Evolutionary conservation across 2,888 invertebrate species (phyloP).

Genomic region (Coleophora deauratella): DNA sequence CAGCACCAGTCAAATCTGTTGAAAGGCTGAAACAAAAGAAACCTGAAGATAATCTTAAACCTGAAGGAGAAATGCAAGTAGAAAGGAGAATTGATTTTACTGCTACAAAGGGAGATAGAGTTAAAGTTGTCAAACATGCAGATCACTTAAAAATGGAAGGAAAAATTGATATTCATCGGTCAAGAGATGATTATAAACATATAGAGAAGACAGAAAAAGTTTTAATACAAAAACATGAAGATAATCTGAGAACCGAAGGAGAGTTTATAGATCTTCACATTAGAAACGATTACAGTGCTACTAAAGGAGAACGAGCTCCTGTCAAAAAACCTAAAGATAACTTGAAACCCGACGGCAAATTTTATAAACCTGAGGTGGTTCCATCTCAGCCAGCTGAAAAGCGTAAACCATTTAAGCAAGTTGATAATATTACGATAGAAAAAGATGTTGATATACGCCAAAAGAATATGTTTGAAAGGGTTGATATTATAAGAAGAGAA

Average conservation of each 20-base stretch:
- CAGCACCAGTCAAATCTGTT: constrained; percentile 56
- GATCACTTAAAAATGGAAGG: constrained; percentile 83
- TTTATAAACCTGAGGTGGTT: constrained; percentile 66
- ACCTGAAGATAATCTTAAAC: constrained; percentile 75
- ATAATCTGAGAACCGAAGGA: constrained; percentile 74
- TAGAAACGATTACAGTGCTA: constrained; percentile 68
- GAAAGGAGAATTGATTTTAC: constrained; percentile 55
- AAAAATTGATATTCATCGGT: constrained; percentile 64
- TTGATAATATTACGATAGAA: constrained; percentile 76
- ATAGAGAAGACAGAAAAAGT: constrained; percentile 70
- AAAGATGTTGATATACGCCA: constrained; percentile 41
- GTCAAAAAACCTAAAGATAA: constrained; percentile 79
- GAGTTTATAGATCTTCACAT: constrained; percentile 66
- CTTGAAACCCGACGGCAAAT: constrained; percentile 73
- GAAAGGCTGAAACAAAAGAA: constrained; percentile 52
- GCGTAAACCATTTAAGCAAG: constrained; percentile 69
- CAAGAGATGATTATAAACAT: constrained; percentile 72
- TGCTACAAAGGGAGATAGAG: constrained; percentile 74
- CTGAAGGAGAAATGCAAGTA: constrained; percentile 74
- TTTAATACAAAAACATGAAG: constrained; percentile 69
- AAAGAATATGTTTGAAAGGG: constrained; percentile 69
- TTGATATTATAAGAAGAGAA: constrained; percentile 75
- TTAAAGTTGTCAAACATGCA: constrained; percentile 75
- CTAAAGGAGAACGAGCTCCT: constrained; percentile 75
- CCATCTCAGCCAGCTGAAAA: constrained; percentile 71